A percentile compares a stretch with the other conserved stretches of the same genome.
phyloP scores from a whole-genome alignment of 2,888 invertebrate genomes.

The Torymus auratus region DNA sequence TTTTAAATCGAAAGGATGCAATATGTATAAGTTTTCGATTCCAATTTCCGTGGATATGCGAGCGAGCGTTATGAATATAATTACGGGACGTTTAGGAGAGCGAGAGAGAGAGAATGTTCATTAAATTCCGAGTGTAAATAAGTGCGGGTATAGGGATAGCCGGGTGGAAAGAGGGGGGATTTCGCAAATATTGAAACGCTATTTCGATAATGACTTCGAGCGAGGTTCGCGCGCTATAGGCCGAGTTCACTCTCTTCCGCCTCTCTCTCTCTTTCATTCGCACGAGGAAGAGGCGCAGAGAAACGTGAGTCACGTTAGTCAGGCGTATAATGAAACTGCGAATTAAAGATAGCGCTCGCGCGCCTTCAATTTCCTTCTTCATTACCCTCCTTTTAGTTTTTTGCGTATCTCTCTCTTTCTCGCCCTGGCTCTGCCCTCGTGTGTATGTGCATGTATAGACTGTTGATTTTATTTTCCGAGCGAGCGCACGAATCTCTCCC shows the following conservation, averaged over 20 bases:
- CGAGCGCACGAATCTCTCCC: background rate
- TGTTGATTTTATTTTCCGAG: conserved; percentile 30
- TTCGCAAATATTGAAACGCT: conserved; percentile 50
- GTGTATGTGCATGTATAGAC: background rate
- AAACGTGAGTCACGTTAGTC: conserved; percentile 48
- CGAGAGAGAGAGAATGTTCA: conserved; percentile 9
- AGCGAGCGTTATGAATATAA: conserved; percentile 28
- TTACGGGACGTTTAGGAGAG: conserved; percentile 26
- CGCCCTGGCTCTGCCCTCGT: too few relatives aligned
- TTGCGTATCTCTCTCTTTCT: conserved; percentile 28
- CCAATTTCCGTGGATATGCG: conserved; percentile 22
- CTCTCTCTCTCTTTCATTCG: background rate
- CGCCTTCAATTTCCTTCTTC: conserved; percentile 56
- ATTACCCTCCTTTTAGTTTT: conserved; percentile 54
- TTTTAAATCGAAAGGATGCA: too few relatives aligned
- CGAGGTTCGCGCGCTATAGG: background rate
- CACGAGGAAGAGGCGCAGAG: background rate
- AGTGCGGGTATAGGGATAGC: background rate
- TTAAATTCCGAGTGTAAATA: conserved; percentile 24
- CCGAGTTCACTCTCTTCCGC: background rate
- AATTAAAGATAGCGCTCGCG: conserved; percentile 53
- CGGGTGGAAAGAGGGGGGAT: conserved; percentile 20
- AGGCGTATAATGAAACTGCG: conserved; percentile 54
- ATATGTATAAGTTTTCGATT: conserved; percentile 26
- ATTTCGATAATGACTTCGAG: conserved; percentile 41